Conservation (phyloP, 2,888 invertebrate genomes). For the Globia sparganii region DNA sequence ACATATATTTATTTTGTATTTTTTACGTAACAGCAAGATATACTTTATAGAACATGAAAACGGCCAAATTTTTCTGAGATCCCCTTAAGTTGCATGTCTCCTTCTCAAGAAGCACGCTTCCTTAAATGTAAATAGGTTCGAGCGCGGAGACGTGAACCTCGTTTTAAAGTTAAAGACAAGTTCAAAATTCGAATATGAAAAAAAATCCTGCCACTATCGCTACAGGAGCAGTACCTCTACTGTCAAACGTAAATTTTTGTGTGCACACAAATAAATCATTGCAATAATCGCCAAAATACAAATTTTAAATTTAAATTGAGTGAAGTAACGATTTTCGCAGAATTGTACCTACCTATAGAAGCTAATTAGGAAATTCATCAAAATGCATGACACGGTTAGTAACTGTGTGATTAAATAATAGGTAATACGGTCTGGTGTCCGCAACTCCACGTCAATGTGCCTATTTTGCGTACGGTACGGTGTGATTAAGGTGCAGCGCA, state of each 20-base stretch:
- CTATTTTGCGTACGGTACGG: no score
- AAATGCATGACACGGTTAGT: conserved; percentile 84
- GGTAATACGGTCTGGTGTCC: no score
- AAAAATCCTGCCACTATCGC: not conserved
- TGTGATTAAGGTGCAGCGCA: no score
- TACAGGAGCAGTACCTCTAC: conserved; percentile 1
- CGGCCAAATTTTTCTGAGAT: no score
- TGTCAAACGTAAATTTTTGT: conserved; percentile 44
- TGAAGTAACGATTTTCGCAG: not conserved
- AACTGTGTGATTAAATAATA: no score
- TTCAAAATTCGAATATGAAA: conserved; percentile 35
- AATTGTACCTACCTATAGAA: not conserved
- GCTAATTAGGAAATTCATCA: conserved; percentile 58
- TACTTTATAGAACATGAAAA: no score
- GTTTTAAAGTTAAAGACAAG: not conserved
- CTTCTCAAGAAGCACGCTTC: not conserved
- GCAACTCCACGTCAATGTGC: no score
- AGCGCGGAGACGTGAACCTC: not conserved
- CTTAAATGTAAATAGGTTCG: conserved; percentile 1
- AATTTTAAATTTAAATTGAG: conserved; percentile 42
- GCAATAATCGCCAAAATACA: conserved; percentile 18
- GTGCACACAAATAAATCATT: conserved; percentile 21
- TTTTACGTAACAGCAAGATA: no score
- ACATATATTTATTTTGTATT: no score
- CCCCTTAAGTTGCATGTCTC: no score